Evolutionary conservation across 2,797 vertebrate genomes (phyloP), one percentile per base, ranked within the genome.

Genomic region (Protonibea diacanthus): DNA sequence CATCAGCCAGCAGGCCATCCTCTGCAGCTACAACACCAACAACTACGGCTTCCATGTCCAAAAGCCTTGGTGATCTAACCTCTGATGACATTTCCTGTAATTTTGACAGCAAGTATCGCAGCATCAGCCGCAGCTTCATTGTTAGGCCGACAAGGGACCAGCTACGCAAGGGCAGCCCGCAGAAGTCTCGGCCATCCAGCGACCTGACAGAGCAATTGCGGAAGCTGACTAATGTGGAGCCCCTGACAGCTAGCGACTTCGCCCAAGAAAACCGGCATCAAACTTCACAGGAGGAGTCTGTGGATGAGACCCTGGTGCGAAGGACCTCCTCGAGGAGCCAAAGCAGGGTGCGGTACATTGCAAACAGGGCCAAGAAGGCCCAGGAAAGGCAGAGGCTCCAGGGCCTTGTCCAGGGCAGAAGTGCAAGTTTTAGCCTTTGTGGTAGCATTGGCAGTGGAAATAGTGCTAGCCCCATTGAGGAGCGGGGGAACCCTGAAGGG

Each of bases 51-150:
- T 85, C 94, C 51, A 97, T 98, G 92, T 99, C 97, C 83, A 99
- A 99, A 90, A 99, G 97, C 87, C 95, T 98, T 0, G 98, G 98
- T 1, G 97, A 99, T 84, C 95, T 99, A 62, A 99, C 97, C 0
- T 98, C 97, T 0, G 98, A 98, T 0, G 98, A 99, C 81, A 98
- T 99, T 0, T 90, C 91, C 27, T 96, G 97, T 81, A 93, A 95
- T 79, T 97, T 96, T 0, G 96, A 96, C 59, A 96, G 97, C 88
- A 97, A 97, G 82, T 96, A 97, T 86, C 94, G 92, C 76, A 96
- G 96, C 91, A 97, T 97, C 89, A 96, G 96, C 90, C 94, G 92
- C 63, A 95, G 96, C 86, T 97, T 97, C 38, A 93, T 97, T 23
- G 84, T 95, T 0, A 92, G 92, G 1, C 91, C 95, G 0, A 82